Evolutionary conservation across 2,888 invertebrate genomes (phyloP), one percentile per base, ranked within the genome.

Genomic region (Scaptomyza cyrtandrae): DNA sequence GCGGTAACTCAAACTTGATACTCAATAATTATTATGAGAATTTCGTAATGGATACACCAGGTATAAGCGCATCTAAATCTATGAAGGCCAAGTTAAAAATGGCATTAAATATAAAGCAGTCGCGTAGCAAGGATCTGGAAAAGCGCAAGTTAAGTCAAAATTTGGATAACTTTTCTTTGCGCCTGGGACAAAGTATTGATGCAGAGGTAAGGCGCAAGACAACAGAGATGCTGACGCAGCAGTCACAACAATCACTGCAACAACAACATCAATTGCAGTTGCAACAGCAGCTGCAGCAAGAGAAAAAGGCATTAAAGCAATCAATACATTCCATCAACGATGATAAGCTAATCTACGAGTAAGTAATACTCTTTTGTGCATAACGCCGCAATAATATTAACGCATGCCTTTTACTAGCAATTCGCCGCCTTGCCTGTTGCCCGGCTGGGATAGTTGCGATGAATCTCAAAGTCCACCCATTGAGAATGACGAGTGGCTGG

Each of bases 401-500:
- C 13, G 16, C 6, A 35, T 19, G 6, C 0, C 0, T 31, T 4
- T 63, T 63, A 44, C 3, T 49, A 91, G 91, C 41, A 92, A 91
- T 62, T 90, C 90, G 1, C 91, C 91, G 7, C 91, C 92, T 0
- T 90, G 91, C 53, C 70, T 92, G 11, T 65, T 91, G 61, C 92
- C 92, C 0, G 92, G 91, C 11, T 92, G 92, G 92, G 92, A 93
- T 63, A 92, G 93, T 1, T 91, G 92, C 59, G 93, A 93, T 78
- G 93, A 93, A 75, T 92, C 92, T 0, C 93, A 94, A 82, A 94
- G 94, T 45, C 93, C 94, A 3, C 95, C 96, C 3, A 95, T 97
- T 66, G 97, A 97, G 90, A 94, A 96, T 75, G 97, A 97, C 73
- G 97, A 97, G 91, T 97, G 97, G 97, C 93, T 96, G 71, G 97